Conservation (phyloP, 2,888 invertebrate species). For the Hydropsyche betteni region DNA sequence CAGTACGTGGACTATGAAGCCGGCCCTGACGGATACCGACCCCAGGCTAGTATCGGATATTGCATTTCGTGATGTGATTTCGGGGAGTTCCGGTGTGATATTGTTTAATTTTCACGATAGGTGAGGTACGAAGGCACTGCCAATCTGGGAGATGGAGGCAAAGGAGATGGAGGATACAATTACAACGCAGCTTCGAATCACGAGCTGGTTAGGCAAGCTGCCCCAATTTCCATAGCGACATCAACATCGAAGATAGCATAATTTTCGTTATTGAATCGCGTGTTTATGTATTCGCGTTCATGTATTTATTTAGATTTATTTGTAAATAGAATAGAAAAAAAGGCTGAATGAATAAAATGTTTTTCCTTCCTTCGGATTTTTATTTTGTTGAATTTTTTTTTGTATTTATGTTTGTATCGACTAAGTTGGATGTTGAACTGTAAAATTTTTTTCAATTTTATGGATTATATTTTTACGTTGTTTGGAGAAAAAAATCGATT, state of each 20-base stretch:
- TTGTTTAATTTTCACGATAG: constrained; percentile 53
- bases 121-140: constrained; percentile 63
- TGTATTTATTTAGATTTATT: not conserved
- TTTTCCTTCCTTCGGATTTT: not conserved
- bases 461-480: too few relatives aligned
- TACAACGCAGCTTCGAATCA: constrained; percentile 64
- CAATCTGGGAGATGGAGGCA: constrained; percentile 52
- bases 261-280: not conserved
- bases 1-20: constrained; percentile 73
- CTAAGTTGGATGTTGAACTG: too few relatives aligned
- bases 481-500: not conserved
- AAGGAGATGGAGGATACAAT: constrained; percentile 65
- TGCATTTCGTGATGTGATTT: not conserved
- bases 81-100: constrained; percentile 10
- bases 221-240: constrained; percentile 53
- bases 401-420: not conserved
- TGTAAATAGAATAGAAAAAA: not conserved
- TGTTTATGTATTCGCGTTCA: not conserved
- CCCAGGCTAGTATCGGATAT: constrained; percentile 61
- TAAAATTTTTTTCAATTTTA: too few relatives aligned
- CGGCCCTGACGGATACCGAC: constrained; percentile 70
- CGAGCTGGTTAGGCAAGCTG: constrained; percentile 59
- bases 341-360: not conserved
- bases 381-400: not conserved
- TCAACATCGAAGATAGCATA: constrained; percentile 21